Percentiles rank a stretch among this genome's conserved stretches.
These are phyloP conservation scores for Apteryx mantelli DNA, from an alignment of 2,113 vertebrate species.

Conservation along the genomic window DNA sequence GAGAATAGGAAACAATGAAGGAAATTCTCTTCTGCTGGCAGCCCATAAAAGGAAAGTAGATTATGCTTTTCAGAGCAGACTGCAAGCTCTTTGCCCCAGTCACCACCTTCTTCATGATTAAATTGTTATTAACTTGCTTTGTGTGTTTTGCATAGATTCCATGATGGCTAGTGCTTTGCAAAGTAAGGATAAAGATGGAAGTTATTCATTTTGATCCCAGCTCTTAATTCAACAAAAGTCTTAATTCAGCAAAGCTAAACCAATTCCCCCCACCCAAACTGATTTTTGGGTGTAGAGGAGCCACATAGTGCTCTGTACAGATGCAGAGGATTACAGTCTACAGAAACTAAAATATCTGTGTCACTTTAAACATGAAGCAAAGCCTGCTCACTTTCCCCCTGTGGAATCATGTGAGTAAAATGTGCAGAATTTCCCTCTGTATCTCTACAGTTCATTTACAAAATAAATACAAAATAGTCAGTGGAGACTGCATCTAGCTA, in stretches of 20 bases:
- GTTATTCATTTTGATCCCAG: background rate
- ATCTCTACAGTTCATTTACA: background rate
- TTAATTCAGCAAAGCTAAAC: background rate
- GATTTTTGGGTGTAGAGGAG: background rate
- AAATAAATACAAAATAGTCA: background rate
- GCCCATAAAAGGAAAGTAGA: background rate
- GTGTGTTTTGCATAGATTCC: background rate
- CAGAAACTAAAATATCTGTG: background rate
- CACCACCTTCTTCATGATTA: background rate
- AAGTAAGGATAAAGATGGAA: background rate
- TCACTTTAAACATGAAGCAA: background rate
- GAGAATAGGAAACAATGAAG: constrained; percentile 17
- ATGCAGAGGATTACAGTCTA: background rate
- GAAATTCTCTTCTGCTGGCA: constrained; percentile 37
- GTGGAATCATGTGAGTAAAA: background rate
- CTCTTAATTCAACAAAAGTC: background rate
- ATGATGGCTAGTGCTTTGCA: background rate
- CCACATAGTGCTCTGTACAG: background rate
- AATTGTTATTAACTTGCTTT: background rate
- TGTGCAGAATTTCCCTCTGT: background rate
- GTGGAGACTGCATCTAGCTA: background rate
- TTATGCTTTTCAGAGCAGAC: background rate
- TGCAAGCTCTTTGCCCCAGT: background rate
- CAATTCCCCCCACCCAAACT: rapidly evolving
- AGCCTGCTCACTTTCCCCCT: background rate